Evolutionary conservation across 2,797 vertebrate genomes (phyloP), one percentile per base, ranked within the genome.

Genomic region (Malurus leucopterus): DNA sequence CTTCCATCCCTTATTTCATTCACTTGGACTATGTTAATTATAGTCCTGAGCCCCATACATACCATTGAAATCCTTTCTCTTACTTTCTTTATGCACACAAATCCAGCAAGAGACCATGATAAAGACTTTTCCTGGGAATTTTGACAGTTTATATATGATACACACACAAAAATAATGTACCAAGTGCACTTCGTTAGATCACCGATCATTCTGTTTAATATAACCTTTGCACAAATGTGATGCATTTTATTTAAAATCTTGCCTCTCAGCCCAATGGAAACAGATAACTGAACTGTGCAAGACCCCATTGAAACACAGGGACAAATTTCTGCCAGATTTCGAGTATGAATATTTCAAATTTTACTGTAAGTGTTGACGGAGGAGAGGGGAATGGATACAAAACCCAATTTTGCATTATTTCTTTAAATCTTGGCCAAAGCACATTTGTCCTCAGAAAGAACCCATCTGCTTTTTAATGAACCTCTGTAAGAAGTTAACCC

Each of bases 391-490:
- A 49, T 19, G 55, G 26, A 76, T 36, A 44, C n/a, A 87, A 89
- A 81, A 64, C 32, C 67, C 20, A 29, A 7, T 77, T 92, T 83
- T 75, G 27, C 40, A 36, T 49, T n/a, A 84, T 86, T 83, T 92
- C 84, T 91, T 91, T 90, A 75, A 75, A 84, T 84, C 63, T 69
- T 78, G 26, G 69, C 57, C 76, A 93, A 89, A 73, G 49, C 8
- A 53, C 51, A 76, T 59, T 85, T 88, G 70, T 68, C 46, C 70
- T 82, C 36, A 47, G 73, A 92, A 84, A 36, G 46, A 89, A 75
- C 21, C n/a, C 85, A 91, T 75, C 46, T 90, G 87, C 21, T 88
- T 92, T 91, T 88, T 75, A 90, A 90, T 21, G 5, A 90, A 86
- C 16, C 27, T 70, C 53, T 84, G 26, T 72, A 92, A 89, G 79